Evolutionary conservation across 2,113 vertebrate genomes (phyloP).

Genomic region (Sebastes schlegelii): DNA sequence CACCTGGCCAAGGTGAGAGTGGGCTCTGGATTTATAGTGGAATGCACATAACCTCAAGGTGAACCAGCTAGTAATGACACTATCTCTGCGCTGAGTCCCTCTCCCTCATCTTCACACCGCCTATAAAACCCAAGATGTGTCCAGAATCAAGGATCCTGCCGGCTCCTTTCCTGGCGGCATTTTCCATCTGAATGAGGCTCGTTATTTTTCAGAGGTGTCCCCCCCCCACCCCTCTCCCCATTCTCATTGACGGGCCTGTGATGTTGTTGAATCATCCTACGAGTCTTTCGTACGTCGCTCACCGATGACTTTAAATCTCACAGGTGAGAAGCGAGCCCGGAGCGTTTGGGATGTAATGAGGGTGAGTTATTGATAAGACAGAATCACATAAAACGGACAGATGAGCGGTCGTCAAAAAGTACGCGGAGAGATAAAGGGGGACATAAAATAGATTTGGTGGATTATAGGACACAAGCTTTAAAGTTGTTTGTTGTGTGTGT

Average conservation of each 20-base stretch:
- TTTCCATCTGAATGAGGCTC: constrained; percentile 39
- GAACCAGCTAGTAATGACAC: constrained; percentile 69
- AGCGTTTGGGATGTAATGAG: constrained; percentile 45
- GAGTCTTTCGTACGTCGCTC: constrained; percentile 45
- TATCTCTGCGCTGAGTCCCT: constrained; percentile 35
- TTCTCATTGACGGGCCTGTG: constrained; percentile 15
- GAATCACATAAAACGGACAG: constrained; percentile 63
- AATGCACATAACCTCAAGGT: constrained; percentile 69
- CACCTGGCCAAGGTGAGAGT: constrained; percentile 69
- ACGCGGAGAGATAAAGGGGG: constrained; percentile 53
- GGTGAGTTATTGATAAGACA: constrained; percentile 66
- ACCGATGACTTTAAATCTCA: constrained; percentile 61
- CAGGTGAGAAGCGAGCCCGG: constrained; percentile 12
- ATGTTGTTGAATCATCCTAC: constrained; percentile 37
- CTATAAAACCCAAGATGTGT: constrained; percentile 64
- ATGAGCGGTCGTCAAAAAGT: constrained; percentile 59
- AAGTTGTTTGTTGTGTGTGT: constrained; percentile 20
- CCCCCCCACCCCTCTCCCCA: background rate
- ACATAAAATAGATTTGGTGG: constrained; percentile 58
- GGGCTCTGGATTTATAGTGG: constrained; percentile 64
- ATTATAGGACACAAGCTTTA: constrained; percentile 41
- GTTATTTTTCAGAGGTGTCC: constrained; percentile 30
- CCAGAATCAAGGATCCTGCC: constrained; percentile 63
- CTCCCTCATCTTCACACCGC: constrained; percentile 50
- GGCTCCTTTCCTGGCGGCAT: background rate